Conservation (phyloP, 2,797 vertebrate genomes). For the Sebastiscus tertius region DNA sequence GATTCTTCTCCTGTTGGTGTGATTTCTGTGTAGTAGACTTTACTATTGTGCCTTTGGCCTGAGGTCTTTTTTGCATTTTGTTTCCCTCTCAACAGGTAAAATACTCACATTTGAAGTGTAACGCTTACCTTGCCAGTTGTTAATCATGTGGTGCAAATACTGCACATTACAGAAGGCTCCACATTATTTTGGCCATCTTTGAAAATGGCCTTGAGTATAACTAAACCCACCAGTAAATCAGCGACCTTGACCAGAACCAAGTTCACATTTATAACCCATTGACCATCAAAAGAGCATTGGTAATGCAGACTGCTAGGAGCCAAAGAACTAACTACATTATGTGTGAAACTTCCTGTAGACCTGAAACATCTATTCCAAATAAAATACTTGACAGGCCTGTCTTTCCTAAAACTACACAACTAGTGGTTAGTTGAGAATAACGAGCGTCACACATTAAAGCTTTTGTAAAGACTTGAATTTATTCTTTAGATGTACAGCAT, state of each 20-base stretch:
- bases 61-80: constrained; percentile 13
- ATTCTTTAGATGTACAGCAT: constrained; percentile 67
- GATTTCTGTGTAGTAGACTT: constrained; percentile 29
- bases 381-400: constrained; percentile 82
- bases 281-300: neutral
- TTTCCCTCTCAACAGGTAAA: neutral
- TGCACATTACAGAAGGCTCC: neutral
- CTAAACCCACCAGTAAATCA: neutral
- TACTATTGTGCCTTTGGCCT: constrained; percentile 67
- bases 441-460: constrained; percentile 2
- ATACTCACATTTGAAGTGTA: neutral
- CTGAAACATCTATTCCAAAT: constrained; percentile 87
- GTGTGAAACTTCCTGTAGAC: neutral
- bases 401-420: constrained; percentile 32
- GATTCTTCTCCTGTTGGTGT: constrained; percentile 9
- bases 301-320: constrained; percentile 16
- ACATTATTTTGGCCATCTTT: neutral
- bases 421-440: neutral
- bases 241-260: neutral
- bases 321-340: constrained; percentile 37
- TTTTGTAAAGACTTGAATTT: constrained; percentile 55
- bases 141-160: neutral
- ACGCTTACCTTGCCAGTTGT: neutral
- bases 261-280: neutral
- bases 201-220: too few relatives aligned